Evolutionary conservation across 1,140 invertebrate genomes (phyloP), one percentile per base, ranked within the genome.

Genomic region (Drosophila tani): DNA sequence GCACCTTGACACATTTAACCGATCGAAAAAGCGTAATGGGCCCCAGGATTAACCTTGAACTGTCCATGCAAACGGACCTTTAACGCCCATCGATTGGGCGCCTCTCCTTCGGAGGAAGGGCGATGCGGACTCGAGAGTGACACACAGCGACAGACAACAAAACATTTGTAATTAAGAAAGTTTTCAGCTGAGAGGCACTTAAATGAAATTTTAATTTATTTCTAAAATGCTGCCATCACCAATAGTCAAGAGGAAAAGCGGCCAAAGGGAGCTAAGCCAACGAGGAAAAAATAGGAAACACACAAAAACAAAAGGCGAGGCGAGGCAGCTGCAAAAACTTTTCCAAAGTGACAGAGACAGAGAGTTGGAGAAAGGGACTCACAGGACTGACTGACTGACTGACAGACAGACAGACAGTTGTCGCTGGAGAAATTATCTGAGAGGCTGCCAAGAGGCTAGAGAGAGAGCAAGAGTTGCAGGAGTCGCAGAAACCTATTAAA

Each of bases 151-250:
- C 55, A 57, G 49, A 65, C 63, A 82, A 66, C 63, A 86, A 71
- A 74, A 88, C 78, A 90, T 88, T 88, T 79, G 85, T 88, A 88
- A 88, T 88, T 88, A 90, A 88, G 85, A 88, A 88, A 88, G 85
- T 88, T 88, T 80, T 81, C 77, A 59, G 66, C 63, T 80, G 67
- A 85, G 79, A 82, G 78, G 81, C 85, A 90, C 85, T 88, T 85
- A 77, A 90, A 88, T 88, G 85, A 88, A 88, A 88, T 90, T 88
- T 88, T 88, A 88, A 88, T 88, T 88, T 88, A 88, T 88, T 88
- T 88, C 85, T 81, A 85, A 90, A 88, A 84, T 76, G 81, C 82
- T 84, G 84, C 73, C 66, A 74, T 77, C 69, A 67, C 68, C 77
- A 79, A 80, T 71, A 80, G 77, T 66, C 69, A 35, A 79, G 63